Evolutionary conservation across 1,140 invertebrate species (phyloP), one percentile per base, ranked within the genome.

Genomic region (Heliconius congener): DNA sequence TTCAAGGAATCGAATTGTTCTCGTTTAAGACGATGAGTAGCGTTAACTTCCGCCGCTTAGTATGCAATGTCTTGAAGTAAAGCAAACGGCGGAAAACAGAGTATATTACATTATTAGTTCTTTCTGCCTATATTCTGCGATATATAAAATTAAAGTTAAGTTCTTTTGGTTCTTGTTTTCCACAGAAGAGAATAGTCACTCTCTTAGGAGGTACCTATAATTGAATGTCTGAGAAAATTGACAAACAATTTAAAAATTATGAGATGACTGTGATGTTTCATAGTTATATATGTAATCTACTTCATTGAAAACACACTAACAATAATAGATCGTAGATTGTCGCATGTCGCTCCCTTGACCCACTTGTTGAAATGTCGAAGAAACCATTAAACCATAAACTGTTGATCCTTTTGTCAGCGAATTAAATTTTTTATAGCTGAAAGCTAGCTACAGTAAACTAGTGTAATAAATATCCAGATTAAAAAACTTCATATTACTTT

Each of bases 271-370:
- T 34, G 30, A 34, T 23, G 23, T 23, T 23, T 23, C 9, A 66
- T 30, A 30, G 11, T 66, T 66, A 66, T 11, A 66, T 30, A 66
- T 30, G 23, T 66, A 30, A 66, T 66, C 23, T 66, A 66, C 13
- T 30, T 66, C 60, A 27, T 30, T 66, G 60, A 66, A 30, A 66
- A 66, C 27, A 66, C 23, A 66, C 23, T 66, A 50, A 73, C 42
- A 50, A 23, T 66, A 66, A 66, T 66, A 66, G 60, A 66, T 66
- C 60, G 60, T 66, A 66, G 60, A 39, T 39, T 71, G 76, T 78
- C 34, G 71, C 76, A 71, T 78, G 76, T 57, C 55, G 76, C 8
- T 73, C 76, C 76, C 76, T 78, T 78, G 76, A 78, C 76, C 76
- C 71, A 78, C 71, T 78, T 78, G 71, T 73, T 52, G 71, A 46